These are phyloP conservation scores for Halictus ligatus DNA, from an alignment of 2,888 invertebrate species.

Conservation along the genomic window DNA sequence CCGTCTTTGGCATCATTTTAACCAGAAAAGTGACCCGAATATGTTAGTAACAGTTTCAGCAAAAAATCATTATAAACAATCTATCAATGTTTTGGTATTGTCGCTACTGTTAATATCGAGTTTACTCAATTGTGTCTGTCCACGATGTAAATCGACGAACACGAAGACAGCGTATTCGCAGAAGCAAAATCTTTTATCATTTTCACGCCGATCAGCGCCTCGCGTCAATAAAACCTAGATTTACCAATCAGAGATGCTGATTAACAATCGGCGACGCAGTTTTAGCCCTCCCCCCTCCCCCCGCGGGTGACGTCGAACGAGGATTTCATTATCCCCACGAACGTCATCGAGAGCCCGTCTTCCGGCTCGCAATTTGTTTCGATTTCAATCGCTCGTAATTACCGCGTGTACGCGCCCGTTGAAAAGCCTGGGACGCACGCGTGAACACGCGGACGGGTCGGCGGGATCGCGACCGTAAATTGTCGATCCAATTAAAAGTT, in stretches of 20 bases:
- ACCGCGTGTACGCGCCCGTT: neutral
- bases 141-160: too few species aligned
- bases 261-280: slow-evolving; percentile 49
- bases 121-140: too few species aligned
- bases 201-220: neutral
- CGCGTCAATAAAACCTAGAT: neutral
- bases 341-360: slow-evolving; percentile 17
- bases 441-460: neutral
- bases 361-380: slow-evolving; percentile 3
- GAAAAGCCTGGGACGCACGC: slow-evolving; percentile 12
- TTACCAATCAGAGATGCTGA: slow-evolving; percentile 7
- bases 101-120: too few species aligned
- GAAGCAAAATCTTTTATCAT: too few species aligned
- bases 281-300: slow-evolving; percentile 28
- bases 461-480: slow-evolving; percentile 16
- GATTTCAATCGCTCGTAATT: slow-evolving; percentile 29
- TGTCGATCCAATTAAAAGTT: slow-evolving; percentile 53
- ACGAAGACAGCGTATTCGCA: too few species aligned
- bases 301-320: slow-evolving; percentile 1
- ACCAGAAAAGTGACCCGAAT: too few species aligned
- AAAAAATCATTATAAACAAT: too few species aligned
- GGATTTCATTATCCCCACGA: slow-evolving; percentile 43
- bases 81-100: too few species aligned
- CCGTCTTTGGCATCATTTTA: too few species aligned
- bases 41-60: too few species aligned